These are phyloP conservation scores for Epinephelus coioides DNA, from an alignment of 2,797 vertebrate genomes.

Conservation along the genomic window DNA sequence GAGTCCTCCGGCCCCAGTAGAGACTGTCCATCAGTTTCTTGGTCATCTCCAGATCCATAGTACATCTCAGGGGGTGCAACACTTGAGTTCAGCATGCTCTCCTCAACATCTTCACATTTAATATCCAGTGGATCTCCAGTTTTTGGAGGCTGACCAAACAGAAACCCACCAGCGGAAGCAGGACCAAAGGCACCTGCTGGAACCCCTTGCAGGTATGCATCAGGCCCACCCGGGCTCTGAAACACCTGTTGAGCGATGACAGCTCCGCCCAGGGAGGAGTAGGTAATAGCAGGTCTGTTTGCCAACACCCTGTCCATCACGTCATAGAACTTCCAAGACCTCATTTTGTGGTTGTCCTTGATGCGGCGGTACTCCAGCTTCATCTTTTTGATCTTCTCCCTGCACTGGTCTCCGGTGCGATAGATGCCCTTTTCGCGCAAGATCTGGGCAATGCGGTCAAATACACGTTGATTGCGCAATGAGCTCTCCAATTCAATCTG, in stretches of 20 bases:
- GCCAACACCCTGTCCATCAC: conserved; percentile 93
- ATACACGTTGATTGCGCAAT: conserved; percentile 92
- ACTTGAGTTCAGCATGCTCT: conserved; percentile 85
- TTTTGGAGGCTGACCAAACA: conserved; percentile 84
- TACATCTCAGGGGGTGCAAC: conserved; percentile 86
- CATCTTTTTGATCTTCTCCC: conserved; percentile 97
- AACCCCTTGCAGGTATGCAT: conserved; percentile 72
- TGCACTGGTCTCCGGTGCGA: conserved; percentile 91
- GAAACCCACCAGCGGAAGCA: conserved; percentile 76
- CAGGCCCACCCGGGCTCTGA: conserved; percentile 78
- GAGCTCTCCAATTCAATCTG: conserved; percentile 93
- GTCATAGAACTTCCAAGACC: conserved; percentile 93
- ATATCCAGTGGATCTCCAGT: conserved; percentile 87
- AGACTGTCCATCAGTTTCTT: conserved; percentile 85
- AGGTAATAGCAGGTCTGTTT: conserved; percentile 88
- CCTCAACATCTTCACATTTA: conserved; percentile 91
- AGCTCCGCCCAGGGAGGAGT: conserved; percentile 83
- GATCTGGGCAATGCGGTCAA: conserved; percentile 91
- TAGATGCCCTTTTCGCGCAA: conserved; percentile 91
- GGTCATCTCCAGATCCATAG: conserved; percentile 87
- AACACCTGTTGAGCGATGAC: conserved; percentile 87
- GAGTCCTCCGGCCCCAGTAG: conserved; percentile 79
- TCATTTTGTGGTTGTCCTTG: conserved; percentile 91
- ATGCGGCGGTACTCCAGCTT: conserved; percentile 94
- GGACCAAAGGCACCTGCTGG: conserved; percentile 76